phyloP scores from a whole-genome alignment of 1,140 invertebrate genomes.

The Drosophila virilis region DNA sequence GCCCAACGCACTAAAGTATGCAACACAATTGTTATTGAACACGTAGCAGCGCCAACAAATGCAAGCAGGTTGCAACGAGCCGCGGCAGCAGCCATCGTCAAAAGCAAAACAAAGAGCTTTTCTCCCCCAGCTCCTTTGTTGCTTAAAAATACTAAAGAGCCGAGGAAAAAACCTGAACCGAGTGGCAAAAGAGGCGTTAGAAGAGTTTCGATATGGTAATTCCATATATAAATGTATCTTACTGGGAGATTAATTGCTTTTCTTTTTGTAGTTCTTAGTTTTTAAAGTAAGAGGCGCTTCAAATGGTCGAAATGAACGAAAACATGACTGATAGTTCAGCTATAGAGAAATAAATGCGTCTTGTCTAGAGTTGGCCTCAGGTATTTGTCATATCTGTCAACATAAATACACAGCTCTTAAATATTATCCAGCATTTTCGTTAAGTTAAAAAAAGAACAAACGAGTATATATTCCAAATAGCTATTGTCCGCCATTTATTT shows the following conservation, averaged over 20 bases:
- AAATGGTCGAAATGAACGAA: too few relatives aligned
- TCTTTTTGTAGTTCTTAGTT: too few relatives aligned
- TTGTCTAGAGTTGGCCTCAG: too few relatives aligned
- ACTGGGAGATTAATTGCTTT: too few relatives aligned
- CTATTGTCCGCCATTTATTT: too few relatives aligned
- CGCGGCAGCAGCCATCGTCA: conserved; percentile 53
- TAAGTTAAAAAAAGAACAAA: too few relatives aligned
- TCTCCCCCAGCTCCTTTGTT: conserved; percentile 37
- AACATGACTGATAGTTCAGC: too few relatives aligned
- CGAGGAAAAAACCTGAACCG: conserved; percentile 22
- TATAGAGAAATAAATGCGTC: too few relatives aligned
- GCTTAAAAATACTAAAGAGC: conserved; percentile 61
- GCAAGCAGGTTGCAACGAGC: conserved; percentile 6
- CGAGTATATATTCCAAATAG: too few relatives aligned
- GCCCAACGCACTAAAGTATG: conserved; percentile 68
- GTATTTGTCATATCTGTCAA: too few relatives aligned
- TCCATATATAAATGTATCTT: background rate
- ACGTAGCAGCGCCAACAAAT: conserved; percentile 55
- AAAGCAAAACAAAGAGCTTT: conserved; percentile 76
- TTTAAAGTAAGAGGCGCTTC: background rate
- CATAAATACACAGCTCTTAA: too few relatives aligned
- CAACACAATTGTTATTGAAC: conserved; percentile 80
- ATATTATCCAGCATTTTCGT: too few relatives aligned
- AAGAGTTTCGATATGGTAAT: background rate
- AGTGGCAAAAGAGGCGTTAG: conserved; percentile 25